These are phyloP conservation scores for Aythya baeri DNA, from an alignment of 2,113 vertebrate species.

Conservation along the genomic window DNA sequence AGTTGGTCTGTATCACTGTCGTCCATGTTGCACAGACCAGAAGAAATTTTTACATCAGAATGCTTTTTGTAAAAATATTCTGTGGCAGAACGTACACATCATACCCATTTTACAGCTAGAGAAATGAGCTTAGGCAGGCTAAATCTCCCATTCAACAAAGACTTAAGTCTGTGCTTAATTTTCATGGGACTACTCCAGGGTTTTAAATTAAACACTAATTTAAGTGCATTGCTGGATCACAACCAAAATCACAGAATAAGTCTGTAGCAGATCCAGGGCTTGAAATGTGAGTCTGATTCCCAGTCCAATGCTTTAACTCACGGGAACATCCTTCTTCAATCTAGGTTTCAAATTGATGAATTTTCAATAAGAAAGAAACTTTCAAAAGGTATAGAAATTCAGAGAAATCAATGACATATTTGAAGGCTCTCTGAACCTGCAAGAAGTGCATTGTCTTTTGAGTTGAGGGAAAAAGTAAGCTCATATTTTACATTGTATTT, in stretches of 20 bases:
- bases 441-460: neutral
- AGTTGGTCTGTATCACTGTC: neutral
- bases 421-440: neutral
- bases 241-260: conserved; percentile 43
- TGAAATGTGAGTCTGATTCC: conserved; percentile 17
- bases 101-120: neutral
- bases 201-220: conserved; percentile 44
- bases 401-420: neutral
- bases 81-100: neutral
- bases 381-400: neutral
- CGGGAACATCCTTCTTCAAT: conserved; percentile 19
- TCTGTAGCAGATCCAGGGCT: neutral
- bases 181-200: neutral
- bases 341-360: conserved; percentile 16
- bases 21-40: neutral
- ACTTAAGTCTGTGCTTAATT: conserved; percentile 24
- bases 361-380: neutral
- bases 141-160: conserved; percentile 17
- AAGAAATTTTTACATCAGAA: neutral
- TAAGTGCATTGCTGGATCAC: conserved; percentile 44
- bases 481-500: neutral
- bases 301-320: neutral
- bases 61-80: conserved; percentile 29
- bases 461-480: neutral
- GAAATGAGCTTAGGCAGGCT: conserved; percentile 3